A percentile compares a stretch with the other conserved stretches of the same genome.
Conservation (phyloP, 2,797 vertebrate genomes). For the Phoebastria nigripes region DNA sequence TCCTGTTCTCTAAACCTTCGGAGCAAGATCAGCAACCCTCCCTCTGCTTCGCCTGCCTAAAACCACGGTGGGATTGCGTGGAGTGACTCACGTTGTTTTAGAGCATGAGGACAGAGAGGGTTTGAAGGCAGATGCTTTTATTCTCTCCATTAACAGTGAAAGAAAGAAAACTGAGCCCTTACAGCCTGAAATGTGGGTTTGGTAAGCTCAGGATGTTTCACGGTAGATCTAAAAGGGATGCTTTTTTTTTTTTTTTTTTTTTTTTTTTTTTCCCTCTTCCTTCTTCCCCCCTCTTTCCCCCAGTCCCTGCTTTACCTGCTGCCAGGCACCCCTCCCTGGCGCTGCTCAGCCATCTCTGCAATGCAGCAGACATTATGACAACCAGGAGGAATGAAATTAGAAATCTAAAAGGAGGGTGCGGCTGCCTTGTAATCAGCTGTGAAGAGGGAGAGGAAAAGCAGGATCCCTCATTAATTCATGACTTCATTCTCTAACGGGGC, state of each 20-base stretch:
- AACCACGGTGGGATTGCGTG: fast-evolving
- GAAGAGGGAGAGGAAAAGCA: background rate
- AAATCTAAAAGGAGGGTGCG: background rate
- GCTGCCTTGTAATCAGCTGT: background rate
- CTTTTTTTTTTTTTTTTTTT: background rate
- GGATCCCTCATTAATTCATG: background rate
- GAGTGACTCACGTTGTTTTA: fast-evolving
- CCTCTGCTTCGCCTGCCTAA: background rate
- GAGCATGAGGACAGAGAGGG: fast-evolving
- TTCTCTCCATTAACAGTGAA: background rate
- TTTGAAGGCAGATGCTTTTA: background rate
- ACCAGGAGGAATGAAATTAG: background rate
- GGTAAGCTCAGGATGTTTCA: background rate
- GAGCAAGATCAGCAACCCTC: background rate
- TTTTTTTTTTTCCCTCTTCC: too few relatives aligned
- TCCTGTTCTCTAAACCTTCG: fast-evolving
- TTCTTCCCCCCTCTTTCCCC: too few relatives aligned
- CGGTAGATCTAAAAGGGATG: background rate
- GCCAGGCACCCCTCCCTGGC: background rate
- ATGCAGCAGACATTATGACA: background rate
- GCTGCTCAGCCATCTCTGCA: background rate
- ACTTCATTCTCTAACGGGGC: background rate
- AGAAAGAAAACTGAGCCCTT: background rate
- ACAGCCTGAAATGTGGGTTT: background rate
- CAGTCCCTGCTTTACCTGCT: background rate